phyloP scores from a whole-genome alignment of 2,113 vertebrate species.

The Copsychus sechellarum region DNA sequence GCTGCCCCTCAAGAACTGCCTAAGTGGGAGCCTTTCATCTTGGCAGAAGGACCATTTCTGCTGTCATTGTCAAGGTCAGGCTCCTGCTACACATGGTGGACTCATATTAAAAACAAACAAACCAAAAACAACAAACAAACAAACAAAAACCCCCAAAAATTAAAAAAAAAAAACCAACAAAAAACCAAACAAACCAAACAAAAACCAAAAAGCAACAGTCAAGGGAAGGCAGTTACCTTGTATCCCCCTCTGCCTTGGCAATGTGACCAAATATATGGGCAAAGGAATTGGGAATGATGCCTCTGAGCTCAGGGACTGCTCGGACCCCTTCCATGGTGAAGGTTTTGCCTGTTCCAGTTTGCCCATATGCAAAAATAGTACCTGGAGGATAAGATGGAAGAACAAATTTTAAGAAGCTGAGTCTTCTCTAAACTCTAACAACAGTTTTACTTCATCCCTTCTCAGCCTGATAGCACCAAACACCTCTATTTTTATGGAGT shows the following conservation, averaged over 20 bases:
- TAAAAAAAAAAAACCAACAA: too few species aligned
- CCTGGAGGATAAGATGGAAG: constrained; percentile 70
- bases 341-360: constrained; percentile 98
- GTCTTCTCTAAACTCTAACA: neutral
- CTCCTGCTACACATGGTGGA: neutral
- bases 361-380: constrained; percentile 99
- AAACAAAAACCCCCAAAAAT: neutral
- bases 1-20: neutral
- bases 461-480: neutral
- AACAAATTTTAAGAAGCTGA: neutral
- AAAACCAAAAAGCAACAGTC: neutral
- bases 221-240: constrained; percentile 79
- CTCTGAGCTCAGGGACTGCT: constrained; percentile 95
- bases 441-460: neutral
- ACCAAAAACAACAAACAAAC: neutral
- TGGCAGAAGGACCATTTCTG: neutral
- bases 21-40: neutral
- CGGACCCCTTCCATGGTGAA: constrained; percentile 98
- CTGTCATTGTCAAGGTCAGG: neutral
- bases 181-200: neutral
- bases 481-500: neutral
- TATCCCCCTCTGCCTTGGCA: constrained; percentile 97
- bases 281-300: constrained; percentile 98
- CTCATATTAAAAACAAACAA: neutral
- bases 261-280: constrained; percentile 98